Percentiles rank a stretch among this genome's conserved stretches.
These are phyloP conservation scores for Caenorhabditis sulstoni DNA, from an alignment of 2,888 invertebrate genomes.

Conservation along the genomic window DNA sequence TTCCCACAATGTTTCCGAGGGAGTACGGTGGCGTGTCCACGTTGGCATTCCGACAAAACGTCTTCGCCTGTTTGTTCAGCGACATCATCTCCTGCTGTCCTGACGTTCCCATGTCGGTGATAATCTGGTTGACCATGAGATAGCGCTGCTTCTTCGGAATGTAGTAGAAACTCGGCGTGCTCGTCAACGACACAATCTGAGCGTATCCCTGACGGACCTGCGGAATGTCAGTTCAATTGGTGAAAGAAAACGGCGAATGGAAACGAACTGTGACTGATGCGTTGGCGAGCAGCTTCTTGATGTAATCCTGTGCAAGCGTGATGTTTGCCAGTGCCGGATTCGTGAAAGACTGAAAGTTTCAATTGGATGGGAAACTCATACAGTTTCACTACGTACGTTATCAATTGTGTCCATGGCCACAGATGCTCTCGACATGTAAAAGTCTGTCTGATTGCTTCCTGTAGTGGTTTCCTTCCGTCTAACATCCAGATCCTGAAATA, in stretches of 20 bases:
- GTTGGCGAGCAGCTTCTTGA: constrained; percentile 16
- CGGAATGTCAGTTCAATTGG: neutral
- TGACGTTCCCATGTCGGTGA: constrained; percentile 25
- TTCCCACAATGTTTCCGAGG: constrained; percentile 44
- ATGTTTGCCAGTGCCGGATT: constrained; percentile 31
- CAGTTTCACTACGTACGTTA: constrained; percentile 3
- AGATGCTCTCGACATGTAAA: constrained; percentile 22
- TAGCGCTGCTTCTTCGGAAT: constrained; percentile 47
- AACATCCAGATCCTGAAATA: constrained; percentile 27
- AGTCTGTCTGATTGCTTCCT: constrained; percentile 12
- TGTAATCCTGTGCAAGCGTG: constrained; percentile 37
- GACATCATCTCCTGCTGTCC: constrained; percentile 24
- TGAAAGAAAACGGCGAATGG: neutral
- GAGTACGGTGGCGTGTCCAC: constrained; percentile 57
- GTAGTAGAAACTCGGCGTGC: constrained; percentile 43
- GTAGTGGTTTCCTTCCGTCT: constrained; percentile 25
- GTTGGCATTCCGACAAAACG: constrained; percentile 34
- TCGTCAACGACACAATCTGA: constrained; percentile 28
- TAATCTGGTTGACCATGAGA: constrained; percentile 45
- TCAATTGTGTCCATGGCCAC: constrained; percentile 32
- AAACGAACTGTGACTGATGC: constrained; percentile 26
- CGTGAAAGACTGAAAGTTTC: constrained; percentile 16
- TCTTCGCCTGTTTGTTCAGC: constrained; percentile 34
- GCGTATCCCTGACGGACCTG: constrained; percentile 44
- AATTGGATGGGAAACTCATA: too few species aligned